Conservation (phyloP, 2,113 vertebrate species). For the Laticauda laticaudata region DNA sequence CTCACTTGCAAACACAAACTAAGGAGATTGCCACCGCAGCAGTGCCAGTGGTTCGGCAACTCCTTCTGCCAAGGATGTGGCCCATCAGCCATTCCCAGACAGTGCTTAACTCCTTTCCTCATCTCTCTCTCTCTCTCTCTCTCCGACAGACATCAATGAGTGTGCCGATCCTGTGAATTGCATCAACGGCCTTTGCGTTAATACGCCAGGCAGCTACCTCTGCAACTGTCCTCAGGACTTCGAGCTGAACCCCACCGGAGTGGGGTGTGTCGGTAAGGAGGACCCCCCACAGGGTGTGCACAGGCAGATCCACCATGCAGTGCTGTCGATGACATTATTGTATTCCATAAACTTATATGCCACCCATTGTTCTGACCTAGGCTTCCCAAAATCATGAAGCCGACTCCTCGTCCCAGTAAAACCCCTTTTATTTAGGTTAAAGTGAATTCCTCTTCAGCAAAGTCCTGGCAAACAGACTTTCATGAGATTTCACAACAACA, state of each 20-base stretch:
- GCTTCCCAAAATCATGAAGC: no score
- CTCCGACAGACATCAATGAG: slow-evolving; percentile 85
- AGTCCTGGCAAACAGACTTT: no score
- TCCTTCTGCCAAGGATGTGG: neutral
- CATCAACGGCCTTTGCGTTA: slow-evolving; percentile 90
- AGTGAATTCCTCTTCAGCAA: no score
- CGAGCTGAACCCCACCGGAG: slow-evolving; percentile 87
- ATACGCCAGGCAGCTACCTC: slow-evolving; percentile 87
- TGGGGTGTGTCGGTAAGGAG: slow-evolving; percentile 90
- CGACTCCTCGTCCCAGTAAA: no score
- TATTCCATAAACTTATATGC: neutral
- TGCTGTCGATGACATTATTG: neutral
- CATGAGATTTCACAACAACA: no score
- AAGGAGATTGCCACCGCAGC: neutral
- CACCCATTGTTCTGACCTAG: no score
- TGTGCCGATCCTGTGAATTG: slow-evolving; percentile 91
- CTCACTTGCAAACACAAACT: neutral
- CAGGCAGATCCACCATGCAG: neutral
- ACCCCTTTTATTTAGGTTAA: no score
- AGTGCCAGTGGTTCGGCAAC: fast-evolving
- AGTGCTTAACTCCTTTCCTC: neutral
- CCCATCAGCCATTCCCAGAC: neutral
- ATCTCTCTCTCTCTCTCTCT: no score
- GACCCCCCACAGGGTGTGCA: neutral
- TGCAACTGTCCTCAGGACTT: slow-evolving; percentile 93